A percentile compares a stretch with the other conserved stretches of the same genome.
phyloP scores from a whole-genome alignment of 2,113 vertebrate genomes.

The human (Homo sapiens) region GRCh38 chr12:54695501-54696000 shows the following conservation, averaged over 20 bases:
- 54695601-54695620: not conserved
- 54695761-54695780: not conserved
- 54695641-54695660: not conserved
- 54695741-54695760: not conserved
- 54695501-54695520: too few species aligned
- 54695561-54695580: not conserved
- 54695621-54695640: not conserved
- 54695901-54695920: not conserved
- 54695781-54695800: not conserved
- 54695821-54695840: not conserved
- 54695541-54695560: too few species aligned
- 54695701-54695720: constrained; percentile 19
- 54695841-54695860: not conserved
- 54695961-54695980: constrained; percentile 15
- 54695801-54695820: not conserved
- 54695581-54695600: not conserved
- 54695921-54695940: not conserved
- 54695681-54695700: not conserved
- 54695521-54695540: too few species aligned
- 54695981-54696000: not conserved
- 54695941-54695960: not conserved
- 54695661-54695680: not conserved
- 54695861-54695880: not conserved
- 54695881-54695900: not conserved
- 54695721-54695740: not conserved